These are phyloP conservation scores for Oreochromis tanganicae DNA, from an alignment of 2,113 vertebrate species.

Conservation along the genomic window DNA sequence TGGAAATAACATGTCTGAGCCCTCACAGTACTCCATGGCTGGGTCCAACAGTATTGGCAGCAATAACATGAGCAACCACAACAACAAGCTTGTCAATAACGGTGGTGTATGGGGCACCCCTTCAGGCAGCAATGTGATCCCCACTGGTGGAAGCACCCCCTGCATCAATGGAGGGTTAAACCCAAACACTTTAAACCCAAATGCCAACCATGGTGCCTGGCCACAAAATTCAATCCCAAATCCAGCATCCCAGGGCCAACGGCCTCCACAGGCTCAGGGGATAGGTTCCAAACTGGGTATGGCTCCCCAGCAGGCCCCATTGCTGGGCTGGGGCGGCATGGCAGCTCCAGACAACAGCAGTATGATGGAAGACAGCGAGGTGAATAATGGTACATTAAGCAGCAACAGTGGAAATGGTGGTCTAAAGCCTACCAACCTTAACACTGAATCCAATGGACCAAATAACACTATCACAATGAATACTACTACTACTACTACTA, in stretches of 20 bases:
- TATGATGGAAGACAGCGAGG: constrained; percentile 77
- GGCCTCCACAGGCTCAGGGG: constrained; percentile 86
- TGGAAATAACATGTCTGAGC: constrained; percentile 47
- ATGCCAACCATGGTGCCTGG: constrained; percentile 96
- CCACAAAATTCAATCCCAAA: constrained; percentile 54
- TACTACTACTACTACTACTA: constrained; percentile 93
- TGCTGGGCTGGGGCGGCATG: constrained; percentile 80
- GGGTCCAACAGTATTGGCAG: constrained; percentile 74
- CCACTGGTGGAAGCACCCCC: constrained; percentile 64
- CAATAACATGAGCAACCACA: constrained; percentile 85
- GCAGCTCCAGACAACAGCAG: constrained; percentile 82
- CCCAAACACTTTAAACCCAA: constrained; percentile 94
- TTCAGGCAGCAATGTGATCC: constrained; percentile 42
- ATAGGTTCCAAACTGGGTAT: constrained; percentile 82
- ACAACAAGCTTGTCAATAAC: constrained; percentile 54
- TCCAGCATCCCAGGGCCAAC: constrained; percentile 80
- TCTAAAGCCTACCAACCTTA: constrained; percentile 85
- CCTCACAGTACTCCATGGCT: constrained; percentile 51
- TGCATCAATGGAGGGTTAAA: constrained; percentile 88
- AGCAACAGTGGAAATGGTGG: constrained; percentile 77
- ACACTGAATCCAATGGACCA: constrained; percentile 98
- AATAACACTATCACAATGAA: constrained; percentile 88
- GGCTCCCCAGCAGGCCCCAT: constrained; percentile 43
- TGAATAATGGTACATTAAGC: constrained; percentile 82
- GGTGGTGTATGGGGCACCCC: constrained; percentile 55